These are phyloP conservation scores for Antheraea assamensis DNA, from an alignment of 2,888 invertebrate species.

Conservation along the genomic window DNA sequence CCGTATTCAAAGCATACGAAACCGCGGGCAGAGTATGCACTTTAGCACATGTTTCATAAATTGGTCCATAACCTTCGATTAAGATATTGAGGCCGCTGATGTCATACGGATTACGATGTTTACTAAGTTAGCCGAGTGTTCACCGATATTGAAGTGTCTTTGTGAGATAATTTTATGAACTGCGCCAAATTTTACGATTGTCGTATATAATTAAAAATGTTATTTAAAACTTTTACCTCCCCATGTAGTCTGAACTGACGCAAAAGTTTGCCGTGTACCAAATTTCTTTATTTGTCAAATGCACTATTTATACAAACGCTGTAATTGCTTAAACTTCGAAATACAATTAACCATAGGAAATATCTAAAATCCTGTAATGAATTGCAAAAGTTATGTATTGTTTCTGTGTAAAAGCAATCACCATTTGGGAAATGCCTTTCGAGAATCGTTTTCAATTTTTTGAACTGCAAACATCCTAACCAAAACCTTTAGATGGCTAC, in stretches of 20 bases:
- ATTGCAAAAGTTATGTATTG: not conserved
- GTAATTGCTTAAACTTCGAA: no score
- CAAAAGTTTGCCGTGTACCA: not conserved
- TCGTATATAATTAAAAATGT: not conserved
- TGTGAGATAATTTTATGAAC: not conserved
- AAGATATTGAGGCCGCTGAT: not conserved
- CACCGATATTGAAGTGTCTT: conserved; percentile 2
- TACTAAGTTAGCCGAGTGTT: not conserved
- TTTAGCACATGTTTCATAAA: not conserved
- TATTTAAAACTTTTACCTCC: not conserved
- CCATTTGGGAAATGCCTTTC: not conserved
- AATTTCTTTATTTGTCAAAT: not conserved
- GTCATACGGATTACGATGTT: conserved; percentile 6
- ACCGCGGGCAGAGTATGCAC: not conserved
- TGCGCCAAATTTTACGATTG: not conserved
- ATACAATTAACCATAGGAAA: no score
- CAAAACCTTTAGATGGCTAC: not conserved
- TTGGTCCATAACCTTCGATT: not conserved
- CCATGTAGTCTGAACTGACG: not conserved
- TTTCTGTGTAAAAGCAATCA: not conserved
- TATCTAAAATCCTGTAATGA: not conserved
- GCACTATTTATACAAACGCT: not conserved
- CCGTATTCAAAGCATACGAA: not conserved
- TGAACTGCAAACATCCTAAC: not conserved
- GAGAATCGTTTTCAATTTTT: not conserved